Percentiles rank a stretch among this genome's conserved stretches.
Evolutionary conservation across 1,140 invertebrate species (phyloP).

Genomic region (Zophobas atratus): DNA sequence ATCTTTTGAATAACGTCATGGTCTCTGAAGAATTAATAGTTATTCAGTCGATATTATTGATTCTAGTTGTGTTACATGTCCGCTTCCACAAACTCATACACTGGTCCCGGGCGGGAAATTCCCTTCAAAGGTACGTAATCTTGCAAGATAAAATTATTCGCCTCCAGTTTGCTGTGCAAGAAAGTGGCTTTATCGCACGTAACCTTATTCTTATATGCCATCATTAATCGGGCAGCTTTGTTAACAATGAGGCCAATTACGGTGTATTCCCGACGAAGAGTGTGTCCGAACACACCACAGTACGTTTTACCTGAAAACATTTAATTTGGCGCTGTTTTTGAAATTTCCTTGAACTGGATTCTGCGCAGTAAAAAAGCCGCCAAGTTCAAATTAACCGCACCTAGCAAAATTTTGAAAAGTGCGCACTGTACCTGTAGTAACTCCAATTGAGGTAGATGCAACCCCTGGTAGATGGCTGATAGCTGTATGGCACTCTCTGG

Average conservation of each 20-base stretch:
- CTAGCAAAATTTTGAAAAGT: too few species aligned
- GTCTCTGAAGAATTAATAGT: too few species aligned
- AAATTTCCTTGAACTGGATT: too few species aligned
- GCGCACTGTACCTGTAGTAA: constrained; percentile 74
- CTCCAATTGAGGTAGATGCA: constrained; percentile 74
- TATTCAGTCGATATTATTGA: background rate
- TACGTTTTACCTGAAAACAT: constrained; percentile 73
- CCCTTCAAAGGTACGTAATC: constrained; percentile 77
- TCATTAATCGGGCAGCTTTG: constrained; percentile 83
- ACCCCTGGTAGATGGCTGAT: constrained; percentile 71
- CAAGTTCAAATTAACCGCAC: too few species aligned
- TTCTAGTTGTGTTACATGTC: background rate
- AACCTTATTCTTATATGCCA: constrained; percentile 77
- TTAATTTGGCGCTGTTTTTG: too few species aligned
- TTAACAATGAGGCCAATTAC: constrained; percentile 84
- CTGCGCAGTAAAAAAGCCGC: too few species aligned
- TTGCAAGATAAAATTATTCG: constrained; percentile 75
- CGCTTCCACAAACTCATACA: constrained; percentile 74
- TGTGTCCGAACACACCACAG: constrained; percentile 84
- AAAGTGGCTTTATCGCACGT: constrained; percentile 81
- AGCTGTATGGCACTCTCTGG: constrained; percentile 70
- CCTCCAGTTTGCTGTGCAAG: constrained; percentile 76
- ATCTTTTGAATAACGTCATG: background rate
- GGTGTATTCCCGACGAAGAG: constrained; percentile 81
- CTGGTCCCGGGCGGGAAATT: constrained; percentile 73